Base-by-base conservation (phyloP, 2,888 invertebrate species). In the Volucella inanis region DNA sequence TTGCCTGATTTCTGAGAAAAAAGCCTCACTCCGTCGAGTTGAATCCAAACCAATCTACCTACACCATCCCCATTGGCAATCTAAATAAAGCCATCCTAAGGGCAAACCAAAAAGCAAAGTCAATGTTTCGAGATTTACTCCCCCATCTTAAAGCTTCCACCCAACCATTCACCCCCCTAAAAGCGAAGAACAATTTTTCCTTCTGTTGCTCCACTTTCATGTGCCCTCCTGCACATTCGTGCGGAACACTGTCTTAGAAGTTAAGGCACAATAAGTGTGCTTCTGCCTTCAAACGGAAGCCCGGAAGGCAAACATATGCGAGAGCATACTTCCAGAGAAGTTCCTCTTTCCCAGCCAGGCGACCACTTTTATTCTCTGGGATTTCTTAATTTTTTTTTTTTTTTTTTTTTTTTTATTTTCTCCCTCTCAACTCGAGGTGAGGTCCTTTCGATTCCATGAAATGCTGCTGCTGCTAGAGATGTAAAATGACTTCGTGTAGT, bases 31-130 rank as follows among this genome's bases (percentile, higher is more conserved):
- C 31, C 45, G 14, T 45, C 15, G 9, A 8, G 4, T 18, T 14
- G 8, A 9, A 14, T 6, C 54, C 45, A 3, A 22, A 18, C 8
- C 45, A 6, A 31, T 11, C 3, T 41, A n/a, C 14, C 8, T 22
- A 22, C 15, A 8, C 8, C 49, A 1, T 9, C 9, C 14, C 50
- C 39, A 45, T 9, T 45, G 59, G 61, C 71, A 79, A 79, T 79
- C 70, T 75, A 45, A 83, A 83, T 83, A 68, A 83, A 83, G 79
- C 62, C 83, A 79, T 79, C 83, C 70, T 47, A 55, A 39, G 71
- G 64, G 71, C 64, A 52, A 22, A 59, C 64, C 55, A 65, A 59
- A 49, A 67, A 62, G 45, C 79, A 78, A 71, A 65, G 71, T 57
- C 57, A 70, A 55, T 57, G 68, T 65, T 71, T 65, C 47, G 59